phyloP scores from a whole-genome alignment of 2,113 vertebrate genomes.

The Ptilonorhynchus violaceus region DNA sequence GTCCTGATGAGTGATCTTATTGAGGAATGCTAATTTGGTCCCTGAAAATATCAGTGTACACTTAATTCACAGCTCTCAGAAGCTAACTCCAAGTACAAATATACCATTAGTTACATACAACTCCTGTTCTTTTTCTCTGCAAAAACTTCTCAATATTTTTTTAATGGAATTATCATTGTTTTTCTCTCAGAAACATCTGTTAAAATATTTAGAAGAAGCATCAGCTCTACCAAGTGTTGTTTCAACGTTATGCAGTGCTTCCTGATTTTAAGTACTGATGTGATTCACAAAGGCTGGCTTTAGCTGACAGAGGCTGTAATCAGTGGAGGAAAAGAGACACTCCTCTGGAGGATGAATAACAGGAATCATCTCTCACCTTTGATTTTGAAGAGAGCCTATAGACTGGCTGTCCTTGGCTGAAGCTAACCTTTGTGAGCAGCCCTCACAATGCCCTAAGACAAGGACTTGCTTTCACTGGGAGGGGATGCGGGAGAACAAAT shows the following conservation, averaged over 20 bases:
- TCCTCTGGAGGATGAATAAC: not conserved
- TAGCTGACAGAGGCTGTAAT: not conserved
- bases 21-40: not conserved
- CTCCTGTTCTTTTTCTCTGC: not conserved
- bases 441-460: not conserved
- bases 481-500: not conserved
- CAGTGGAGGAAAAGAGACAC: not conserved
- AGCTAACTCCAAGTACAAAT: not conserved
- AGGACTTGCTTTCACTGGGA: not conserved
- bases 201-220: not conserved
- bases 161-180: not conserved
- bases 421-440: not conserved
- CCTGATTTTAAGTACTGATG: not conserved
- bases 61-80: not conserved
- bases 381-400: not conserved
- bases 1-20: not conserved
- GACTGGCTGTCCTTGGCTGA: constrained; percentile 4
- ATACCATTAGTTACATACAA: not conserved
- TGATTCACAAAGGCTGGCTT: not conserved
- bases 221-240: not conserved
- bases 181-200: not conserved
- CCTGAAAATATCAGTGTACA: not conserved
- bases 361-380: constrained; percentile 19
- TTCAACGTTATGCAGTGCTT: not conserved
- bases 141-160: not conserved